Evolutionary conservation across 2,797 vertebrate species (phyloP), one percentile per base, ranked within the genome.

Genomic region (Allobates femoralis): DNA sequence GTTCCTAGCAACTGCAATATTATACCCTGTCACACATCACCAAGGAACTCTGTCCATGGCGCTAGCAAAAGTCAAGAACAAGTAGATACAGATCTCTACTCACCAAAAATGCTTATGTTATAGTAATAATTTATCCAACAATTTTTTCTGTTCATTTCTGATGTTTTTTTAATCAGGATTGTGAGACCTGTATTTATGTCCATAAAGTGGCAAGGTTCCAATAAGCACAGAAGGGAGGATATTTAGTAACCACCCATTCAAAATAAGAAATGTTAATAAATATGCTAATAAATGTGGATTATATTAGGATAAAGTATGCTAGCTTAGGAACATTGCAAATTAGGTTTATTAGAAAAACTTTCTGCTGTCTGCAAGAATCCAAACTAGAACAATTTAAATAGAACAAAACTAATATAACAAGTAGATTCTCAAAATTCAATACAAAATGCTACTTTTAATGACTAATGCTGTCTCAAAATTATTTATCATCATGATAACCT

Each of bases 21-120:
- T 79, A 60, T 37, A 58, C 55, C 53, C 53, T 60, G 76, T 34
- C 76, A 79, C 34, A 34, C 21, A 46, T 73, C 37, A 56, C 4
- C 55, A 14, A 60, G 21, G 2, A 37, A 21, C 21, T 60, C 55
- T 79, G 30, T 79, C 32, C 76, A 26, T 34, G 32, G 76, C 41
- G 55, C 76, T 58, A 79, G 55, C 11, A 77, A 34, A 60, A 41
- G 30, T 46, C 6, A 34, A 67, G 32, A 26, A 18, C 1, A 23
- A 0, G n/a, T 41, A 41, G 32, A 23, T 18, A 37, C 26, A 62
- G 60, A 18, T 37, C 66, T 69, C 19, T 19, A 34, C 66, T 32
- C 21, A 2, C 19, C 26, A 11, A 62, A 62, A 10, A 28, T 62
- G 26, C 26, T 66, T 66, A 46, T 46, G 41, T 46, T 11, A 66